phyloP scores from a whole-genome alignment of 2,113 vertebrate genomes.

The Dascyllus trimaculatus region DNA sequence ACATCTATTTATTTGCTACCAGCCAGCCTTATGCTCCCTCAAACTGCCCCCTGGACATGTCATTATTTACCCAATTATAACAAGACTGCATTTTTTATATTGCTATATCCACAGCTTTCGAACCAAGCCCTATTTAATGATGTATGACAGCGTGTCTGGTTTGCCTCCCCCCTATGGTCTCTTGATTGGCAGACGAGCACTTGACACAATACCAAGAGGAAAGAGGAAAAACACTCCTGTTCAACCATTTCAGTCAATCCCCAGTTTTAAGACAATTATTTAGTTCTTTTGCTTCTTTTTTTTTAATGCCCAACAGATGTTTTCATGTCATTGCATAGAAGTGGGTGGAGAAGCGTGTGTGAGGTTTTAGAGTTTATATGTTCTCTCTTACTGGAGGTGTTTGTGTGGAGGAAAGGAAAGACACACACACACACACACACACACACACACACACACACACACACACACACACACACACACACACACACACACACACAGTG shows the following conservation, averaged over 20 bases:
- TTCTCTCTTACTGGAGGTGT: neutral
- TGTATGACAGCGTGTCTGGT: slow-evolving; percentile 62
- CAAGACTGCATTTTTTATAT: slow-evolving; percentile 63
- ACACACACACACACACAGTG: slow-evolving; percentile 5
- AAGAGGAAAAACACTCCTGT: slow-evolving; percentile 19
- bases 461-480: neutral
- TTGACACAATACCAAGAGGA: slow-evolving; percentile 40
- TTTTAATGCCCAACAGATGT: neutral
- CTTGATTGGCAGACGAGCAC: slow-evolving; percentile 61
- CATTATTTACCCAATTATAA: slow-evolving; percentile 79
- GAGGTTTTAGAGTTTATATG: slow-evolving; percentile 8
- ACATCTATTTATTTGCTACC: slow-evolving; percentile 70
- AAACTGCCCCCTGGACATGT: slow-evolving; percentile 74
- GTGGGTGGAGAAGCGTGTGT: neutral
- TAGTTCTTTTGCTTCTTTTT: neutral
- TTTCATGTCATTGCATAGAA: neutral
- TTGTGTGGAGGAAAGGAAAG: neutral
- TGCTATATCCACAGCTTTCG: slow-evolving; percentile 55
- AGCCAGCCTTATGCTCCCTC: slow-evolving; percentile 61
- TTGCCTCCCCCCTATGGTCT: slow-evolving; percentile 16
- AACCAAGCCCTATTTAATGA: slow-evolving; percentile 67
- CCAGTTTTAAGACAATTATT: neutral
- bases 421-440: neutral
- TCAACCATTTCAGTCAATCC: neutral
- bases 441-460: slow-evolving; percentile 13